Evolutionary conservation across 2,888 invertebrate species (phyloP).

Genomic region (Pachliopta kotzebuea): DNA sequence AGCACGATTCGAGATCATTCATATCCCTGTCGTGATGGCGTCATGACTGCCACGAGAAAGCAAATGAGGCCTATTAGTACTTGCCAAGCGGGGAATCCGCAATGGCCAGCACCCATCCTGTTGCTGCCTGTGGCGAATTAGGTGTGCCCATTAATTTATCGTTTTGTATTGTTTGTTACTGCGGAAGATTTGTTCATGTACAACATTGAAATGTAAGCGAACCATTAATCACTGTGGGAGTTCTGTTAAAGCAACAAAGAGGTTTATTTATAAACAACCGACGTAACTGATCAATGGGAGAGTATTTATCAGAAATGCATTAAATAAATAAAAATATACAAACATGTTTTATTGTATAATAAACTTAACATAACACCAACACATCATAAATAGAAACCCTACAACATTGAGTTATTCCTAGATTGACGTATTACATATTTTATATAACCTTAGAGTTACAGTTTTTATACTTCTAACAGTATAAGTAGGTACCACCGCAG

Average conservation of each 20-base stretch:
- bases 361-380: no score
- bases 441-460: no score
- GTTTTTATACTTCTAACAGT: no score
- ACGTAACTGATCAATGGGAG: not conserved
- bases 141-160: conserved; percentile 47
- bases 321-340: not conserved
- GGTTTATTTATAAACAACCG: conserved; percentile 3
- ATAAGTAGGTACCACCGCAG: no score
- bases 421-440: no score
- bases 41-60: conserved; percentile 57
- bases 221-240: conserved; percentile 14
- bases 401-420: no score
- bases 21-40: conserved; percentile 36
- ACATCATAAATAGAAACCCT: no score
- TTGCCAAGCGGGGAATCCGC: conserved; percentile 51
- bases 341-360: not conserved
- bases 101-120: conserved; percentile 39
- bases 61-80: conserved; percentile 67
- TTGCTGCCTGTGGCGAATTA: conserved; percentile 42
- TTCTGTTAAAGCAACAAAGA: conserved; percentile 11
- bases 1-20: conserved; percentile 58
- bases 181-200: conserved; percentile 18
- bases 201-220: conserved; percentile 15
- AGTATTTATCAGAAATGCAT: not conserved
- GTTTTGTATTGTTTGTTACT: conserved; percentile 24